These are phyloP conservation scores for Trididemnum clinides DNA, from an alignment of 23 tunicate genomes.

Conservation along the genomic window DNA sequence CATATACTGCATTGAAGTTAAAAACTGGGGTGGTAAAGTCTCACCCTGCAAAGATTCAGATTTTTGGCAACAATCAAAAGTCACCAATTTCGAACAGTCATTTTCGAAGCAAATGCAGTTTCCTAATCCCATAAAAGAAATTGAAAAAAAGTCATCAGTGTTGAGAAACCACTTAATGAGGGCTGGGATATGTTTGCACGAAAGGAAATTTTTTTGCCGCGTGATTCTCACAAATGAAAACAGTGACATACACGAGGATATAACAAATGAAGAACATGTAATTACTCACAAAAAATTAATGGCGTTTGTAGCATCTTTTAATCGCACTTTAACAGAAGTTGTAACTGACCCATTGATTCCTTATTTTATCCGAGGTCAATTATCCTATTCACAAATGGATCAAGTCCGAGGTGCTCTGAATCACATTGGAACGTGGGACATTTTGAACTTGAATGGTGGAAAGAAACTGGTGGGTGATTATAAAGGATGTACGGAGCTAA, in stretches of 20 bases:
- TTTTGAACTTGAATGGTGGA: conserved; percentile 75
- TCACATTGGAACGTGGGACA: conserved; percentile 96
- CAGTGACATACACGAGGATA: conserved; percentile 52
- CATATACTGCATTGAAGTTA: conserved; percentile 84
- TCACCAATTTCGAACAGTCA: not conserved
- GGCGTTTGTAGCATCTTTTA: conserved; percentile 50
- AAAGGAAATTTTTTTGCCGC: conserved; percentile 33
- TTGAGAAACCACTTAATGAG: conserved; percentile 76
- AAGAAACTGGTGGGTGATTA: conserved; percentile 75
- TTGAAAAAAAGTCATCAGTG: conserved; percentile 50
- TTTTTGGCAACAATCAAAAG: conserved; percentile 73
- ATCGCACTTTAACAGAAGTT: conserved; percentile 19
- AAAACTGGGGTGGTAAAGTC: conserved; percentile 77
- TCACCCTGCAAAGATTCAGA: conserved; percentile 37
- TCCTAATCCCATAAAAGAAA: conserved; percentile 54
- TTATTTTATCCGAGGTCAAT: conserved; percentile 70
- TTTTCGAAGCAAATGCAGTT: conserved; percentile 47
- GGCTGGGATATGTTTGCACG: conserved; percentile 69
- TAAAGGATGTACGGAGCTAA: conserved; percentile 86
- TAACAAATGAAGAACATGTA: conserved; percentile 44
- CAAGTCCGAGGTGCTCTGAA: conserved; percentile 53
- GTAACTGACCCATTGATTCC: conserved; percentile 77
- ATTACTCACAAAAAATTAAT: conserved; percentile 49
- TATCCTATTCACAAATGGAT: conserved; percentile 80
- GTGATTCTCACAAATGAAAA: conserved; percentile 68